Conservation (phyloP, 2,113 vertebrate genomes). For the Grammomys surdaster region DNA sequence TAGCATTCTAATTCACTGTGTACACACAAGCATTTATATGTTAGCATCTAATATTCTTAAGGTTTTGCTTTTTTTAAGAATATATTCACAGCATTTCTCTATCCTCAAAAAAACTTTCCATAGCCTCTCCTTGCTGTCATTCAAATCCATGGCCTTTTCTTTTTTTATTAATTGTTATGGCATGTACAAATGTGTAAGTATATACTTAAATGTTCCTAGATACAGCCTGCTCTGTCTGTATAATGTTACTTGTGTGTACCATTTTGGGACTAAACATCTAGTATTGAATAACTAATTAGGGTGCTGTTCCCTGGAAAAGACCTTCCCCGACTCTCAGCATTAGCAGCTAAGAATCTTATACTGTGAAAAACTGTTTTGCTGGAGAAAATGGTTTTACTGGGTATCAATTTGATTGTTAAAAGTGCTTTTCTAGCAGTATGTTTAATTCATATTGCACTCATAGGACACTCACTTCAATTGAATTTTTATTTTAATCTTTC, state of each 20-base stretch:
- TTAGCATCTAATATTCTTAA: neutral
- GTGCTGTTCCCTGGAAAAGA: neutral
- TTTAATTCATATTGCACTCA: constrained; percentile 60
- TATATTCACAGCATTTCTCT: neutral
- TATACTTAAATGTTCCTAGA: neutral
- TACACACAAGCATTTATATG: neutral
- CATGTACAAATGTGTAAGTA: neutral
- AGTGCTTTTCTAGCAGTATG: constrained; percentile 53
- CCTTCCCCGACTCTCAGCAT: neutral
- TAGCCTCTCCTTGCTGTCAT: neutral
- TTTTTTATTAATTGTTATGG: neutral
- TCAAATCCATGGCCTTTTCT: neutral
- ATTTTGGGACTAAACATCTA: neutral
- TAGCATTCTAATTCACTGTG: neutral
- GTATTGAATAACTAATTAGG: neutral
- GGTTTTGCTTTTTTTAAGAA: neutral
- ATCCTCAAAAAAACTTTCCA: neutral
- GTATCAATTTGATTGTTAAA: neutral
- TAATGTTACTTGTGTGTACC: neutral
- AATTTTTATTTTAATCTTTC: constrained; percentile 55
- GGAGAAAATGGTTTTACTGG: neutral
- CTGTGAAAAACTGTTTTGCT: constrained; percentile 31
- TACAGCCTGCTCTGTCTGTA: neutral
- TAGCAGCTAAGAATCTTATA: constrained; percentile 1
- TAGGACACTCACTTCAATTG: constrained; percentile 56